These are phyloP conservation scores for Lepilemur ruficaudatus DNA, from an alignment of 2,797 vertebrate species.

Conservation along the genomic window DNA sequence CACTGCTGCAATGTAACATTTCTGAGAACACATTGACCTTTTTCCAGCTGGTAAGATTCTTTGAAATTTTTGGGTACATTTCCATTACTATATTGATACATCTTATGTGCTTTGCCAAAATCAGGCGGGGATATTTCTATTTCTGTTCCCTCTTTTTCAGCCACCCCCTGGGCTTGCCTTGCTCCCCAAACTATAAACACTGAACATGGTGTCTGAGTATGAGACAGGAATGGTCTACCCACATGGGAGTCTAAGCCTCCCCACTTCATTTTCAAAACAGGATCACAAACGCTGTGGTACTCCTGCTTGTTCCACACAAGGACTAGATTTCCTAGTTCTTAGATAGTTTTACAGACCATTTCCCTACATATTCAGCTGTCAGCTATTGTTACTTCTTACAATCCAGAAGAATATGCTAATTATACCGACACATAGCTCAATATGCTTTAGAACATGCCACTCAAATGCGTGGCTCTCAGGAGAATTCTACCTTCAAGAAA, in stretches of 20 bases:
- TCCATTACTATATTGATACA: constrained; percentile 39
- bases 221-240: constrained; percentile 48
- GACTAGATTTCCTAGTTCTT: constrained; percentile 70
- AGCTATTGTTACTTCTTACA: constrained; percentile 81
- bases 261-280: constrained; percentile 68
- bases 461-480: constrained; percentile 81
- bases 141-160: constrained; percentile 46
- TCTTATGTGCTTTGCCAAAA: constrained; percentile 54
- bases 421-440: constrained; percentile 79
- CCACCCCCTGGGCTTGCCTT: constrained; percentile 32
- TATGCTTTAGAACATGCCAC: constrained; percentile 83
- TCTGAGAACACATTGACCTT: constrained; percentile 30
- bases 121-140: constrained; percentile 46
- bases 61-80: constrained; percentile 54
- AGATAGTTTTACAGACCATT: constrained; percentile 81
- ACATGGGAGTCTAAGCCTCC: neutral
- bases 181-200: constrained; percentile 52
- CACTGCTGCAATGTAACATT: neutral
- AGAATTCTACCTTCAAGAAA: constrained; percentile 83
- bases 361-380: constrained; percentile 78
- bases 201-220: constrained; percentile 57
- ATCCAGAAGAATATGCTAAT: constrained; percentile 84
- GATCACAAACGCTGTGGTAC: constrained; percentile 67
- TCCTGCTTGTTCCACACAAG: constrained; percentile 70
- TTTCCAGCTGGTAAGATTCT: constrained; percentile 35